Evolutionary conservation across 2,113 vertebrate genomes (phyloP).

Genomic region (Rhynchopsitta pachyrhyncha): DNA sequence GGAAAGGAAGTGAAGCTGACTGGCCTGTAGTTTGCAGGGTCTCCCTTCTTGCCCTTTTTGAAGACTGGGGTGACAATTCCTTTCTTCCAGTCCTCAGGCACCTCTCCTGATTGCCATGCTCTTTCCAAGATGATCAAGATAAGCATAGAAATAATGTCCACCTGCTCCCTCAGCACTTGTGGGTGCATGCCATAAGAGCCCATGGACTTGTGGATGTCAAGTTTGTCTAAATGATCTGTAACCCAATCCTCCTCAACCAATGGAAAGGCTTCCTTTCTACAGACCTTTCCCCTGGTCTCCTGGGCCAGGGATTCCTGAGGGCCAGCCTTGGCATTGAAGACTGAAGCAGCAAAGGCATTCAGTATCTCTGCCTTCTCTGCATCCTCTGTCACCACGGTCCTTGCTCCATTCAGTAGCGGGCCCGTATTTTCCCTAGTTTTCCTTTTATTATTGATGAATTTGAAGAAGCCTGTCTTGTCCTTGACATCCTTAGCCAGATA

Average conservation of each 20-base stretch:
- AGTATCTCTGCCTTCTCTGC: neutral
- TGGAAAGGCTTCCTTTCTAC: neutral
- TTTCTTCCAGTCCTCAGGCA: neutral
- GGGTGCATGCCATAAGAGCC: neutral
- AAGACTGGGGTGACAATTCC: neutral
- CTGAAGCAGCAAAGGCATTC: neutral
- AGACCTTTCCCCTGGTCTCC: neutral
- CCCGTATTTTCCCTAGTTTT: neutral
- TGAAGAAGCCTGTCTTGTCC: neutral
- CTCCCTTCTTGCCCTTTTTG: neutral
- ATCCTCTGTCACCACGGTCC: neutral
- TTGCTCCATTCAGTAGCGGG: neutral
- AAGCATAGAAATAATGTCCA: neutral
- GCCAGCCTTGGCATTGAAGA: neutral
- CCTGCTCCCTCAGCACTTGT: neutral
- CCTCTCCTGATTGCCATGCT: neutral
- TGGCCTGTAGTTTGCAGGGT: neutral
- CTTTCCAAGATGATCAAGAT: neutral
- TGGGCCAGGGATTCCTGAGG: neutral
- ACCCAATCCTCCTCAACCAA: neutral
- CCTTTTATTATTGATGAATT: neutral
- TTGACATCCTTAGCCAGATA: neutral
- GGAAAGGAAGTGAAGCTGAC: neutral
- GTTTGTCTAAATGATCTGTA: neutral
- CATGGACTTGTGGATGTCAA: neutral